Evolutionary conservation across 2,797 vertebrate species (phyloP).

Genomic region (Phylloscopus collybita): DNA sequence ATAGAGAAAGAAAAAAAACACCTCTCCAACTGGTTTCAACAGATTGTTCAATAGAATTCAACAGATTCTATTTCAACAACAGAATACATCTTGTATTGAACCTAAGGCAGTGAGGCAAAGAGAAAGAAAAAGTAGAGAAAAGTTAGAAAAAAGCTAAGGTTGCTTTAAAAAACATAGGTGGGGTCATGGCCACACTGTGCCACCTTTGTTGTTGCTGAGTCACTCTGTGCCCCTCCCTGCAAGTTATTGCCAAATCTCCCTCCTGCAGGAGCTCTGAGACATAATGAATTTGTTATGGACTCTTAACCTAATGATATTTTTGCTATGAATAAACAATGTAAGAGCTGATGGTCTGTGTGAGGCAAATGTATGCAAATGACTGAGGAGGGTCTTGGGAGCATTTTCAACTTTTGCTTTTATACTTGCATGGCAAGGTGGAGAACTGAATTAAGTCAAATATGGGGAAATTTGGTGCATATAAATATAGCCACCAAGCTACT

Average conservation of each 20-base stretch:
- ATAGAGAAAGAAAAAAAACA: not conserved
- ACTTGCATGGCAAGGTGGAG: not conserved
- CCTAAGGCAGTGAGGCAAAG: not conserved
- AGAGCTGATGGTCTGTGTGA: not conserved
- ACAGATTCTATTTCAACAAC: not conserved
- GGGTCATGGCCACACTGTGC: accelerated
- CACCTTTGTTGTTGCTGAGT: not conserved
- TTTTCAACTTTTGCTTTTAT: not conserved
- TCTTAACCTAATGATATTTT: not conserved
- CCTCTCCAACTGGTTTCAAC: not conserved
- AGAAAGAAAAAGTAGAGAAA: not conserved
- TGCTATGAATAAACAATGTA: not conserved
- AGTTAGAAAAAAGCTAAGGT: not conserved
- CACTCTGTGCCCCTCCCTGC: not conserved
- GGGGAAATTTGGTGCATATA: not conserved
- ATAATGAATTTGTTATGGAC: not conserved
- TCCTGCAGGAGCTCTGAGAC: not conserved
- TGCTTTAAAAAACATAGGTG: not conserved
- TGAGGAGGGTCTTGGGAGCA: not conserved
- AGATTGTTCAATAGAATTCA: no score
- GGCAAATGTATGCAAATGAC: not conserved
- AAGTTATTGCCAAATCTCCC: not conserved
- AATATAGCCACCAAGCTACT: not conserved
- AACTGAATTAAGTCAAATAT: not conserved
- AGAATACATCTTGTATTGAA: not conserved